phyloP scores from a whole-genome alignment of 2,888 invertebrate genomes.

The Dermolepida albohirtum region DNA sequence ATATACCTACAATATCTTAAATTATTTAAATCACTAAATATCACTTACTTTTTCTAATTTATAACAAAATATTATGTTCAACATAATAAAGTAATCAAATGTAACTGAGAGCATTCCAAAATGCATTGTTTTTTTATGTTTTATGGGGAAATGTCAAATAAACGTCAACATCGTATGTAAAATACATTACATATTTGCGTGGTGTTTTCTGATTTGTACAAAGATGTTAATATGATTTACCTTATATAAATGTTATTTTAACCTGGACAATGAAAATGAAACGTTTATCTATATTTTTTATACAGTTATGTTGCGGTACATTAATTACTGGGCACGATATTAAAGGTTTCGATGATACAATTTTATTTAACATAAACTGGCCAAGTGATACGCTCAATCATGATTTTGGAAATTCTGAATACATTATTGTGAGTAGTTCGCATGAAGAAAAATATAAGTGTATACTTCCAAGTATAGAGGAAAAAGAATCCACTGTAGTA shows the following conservation, averaged over 20 bases:
- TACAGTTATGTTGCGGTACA: neutral
- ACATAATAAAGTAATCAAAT: too few relatives aligned
- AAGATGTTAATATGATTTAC: constrained; percentile 29
- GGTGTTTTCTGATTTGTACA: constrained; percentile 22
- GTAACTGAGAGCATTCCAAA: neutral
- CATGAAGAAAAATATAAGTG: constrained; percentile 89
- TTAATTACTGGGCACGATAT: constrained; percentile 68
- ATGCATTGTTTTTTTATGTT: neutral
- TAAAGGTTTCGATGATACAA: constrained; percentile 84
- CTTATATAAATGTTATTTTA: constrained; percentile 2
- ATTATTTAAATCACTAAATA: too few relatives aligned
- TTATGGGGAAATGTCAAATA: neutral
- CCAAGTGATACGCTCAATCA: constrained; percentile 67
- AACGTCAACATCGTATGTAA: neutral
- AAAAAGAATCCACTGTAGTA: constrained; percentile 67
- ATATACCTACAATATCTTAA: too few relatives aligned
- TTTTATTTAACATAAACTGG: constrained; percentile 85
- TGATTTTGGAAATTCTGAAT: constrained; percentile 65
- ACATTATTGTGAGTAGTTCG: constrained; percentile 77
- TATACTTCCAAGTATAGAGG: constrained; percentile 76
- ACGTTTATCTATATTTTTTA: neutral
- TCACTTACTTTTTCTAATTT: too few relatives aligned
- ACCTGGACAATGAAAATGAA: neutral
- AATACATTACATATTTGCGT: constrained; percentile 5
- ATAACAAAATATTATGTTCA: too few relatives aligned